Conservation (phyloP, 2,113 vertebrate genomes). For the Puma concolor region DNA sequence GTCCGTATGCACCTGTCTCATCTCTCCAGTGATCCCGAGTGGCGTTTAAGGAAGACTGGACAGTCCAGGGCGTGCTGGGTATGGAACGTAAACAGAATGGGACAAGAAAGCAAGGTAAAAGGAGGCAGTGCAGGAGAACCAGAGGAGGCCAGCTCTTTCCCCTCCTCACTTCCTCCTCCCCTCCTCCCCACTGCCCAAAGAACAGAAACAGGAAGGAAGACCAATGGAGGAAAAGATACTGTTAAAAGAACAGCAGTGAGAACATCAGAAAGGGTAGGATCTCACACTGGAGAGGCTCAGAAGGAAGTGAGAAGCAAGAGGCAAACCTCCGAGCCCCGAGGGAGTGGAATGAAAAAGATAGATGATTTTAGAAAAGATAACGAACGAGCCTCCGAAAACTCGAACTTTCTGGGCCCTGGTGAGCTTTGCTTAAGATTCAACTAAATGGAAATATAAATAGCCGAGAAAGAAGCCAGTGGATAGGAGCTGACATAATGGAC, state of each 20-base stretch:
- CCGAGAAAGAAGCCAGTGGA: slow-evolving; percentile 59
- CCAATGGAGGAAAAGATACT: background rate
- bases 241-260: background rate
- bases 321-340: background rate
- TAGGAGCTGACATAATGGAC: slow-evolving; percentile 71
- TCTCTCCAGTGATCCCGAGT: background rate
- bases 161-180: background rate
- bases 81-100: background rate
- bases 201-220: background rate
- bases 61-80: background rate
- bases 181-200: background rate
- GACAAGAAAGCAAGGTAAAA: background rate
- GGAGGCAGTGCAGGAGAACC: background rate
- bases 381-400: slow-evolving; percentile 13
- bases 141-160: too few relatives aligned
- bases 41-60: background rate
- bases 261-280: background rate
- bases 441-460: slow-evolving; percentile 73
- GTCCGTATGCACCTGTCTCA: background rate
- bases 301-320: background rate
- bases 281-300: background rate
- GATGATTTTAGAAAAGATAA: slow-evolving; percentile 56
- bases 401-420: slow-evolving; percentile 62
- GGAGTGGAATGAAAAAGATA: slow-evolving; percentile 30
- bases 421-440: slow-evolving; percentile 56